Percentiles rank a stretch among this genome's conserved stretches.
Evolutionary conservation across 2,797 vertebrate genomes (phyloP).

Genomic region (Phataginus tricuspis): DNA sequence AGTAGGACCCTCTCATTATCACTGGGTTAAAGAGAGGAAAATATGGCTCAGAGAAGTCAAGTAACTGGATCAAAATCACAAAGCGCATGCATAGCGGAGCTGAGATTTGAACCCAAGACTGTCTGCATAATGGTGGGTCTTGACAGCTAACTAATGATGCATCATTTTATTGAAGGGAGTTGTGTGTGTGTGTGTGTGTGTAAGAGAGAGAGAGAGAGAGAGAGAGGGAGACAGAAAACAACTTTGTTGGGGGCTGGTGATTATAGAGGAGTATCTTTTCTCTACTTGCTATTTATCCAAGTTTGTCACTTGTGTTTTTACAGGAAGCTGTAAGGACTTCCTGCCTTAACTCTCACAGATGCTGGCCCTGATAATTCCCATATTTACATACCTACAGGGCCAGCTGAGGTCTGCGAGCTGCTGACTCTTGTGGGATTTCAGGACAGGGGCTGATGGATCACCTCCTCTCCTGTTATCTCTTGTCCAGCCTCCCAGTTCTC

Average conservation of each 20-base stretch:
- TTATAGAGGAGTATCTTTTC: constrained; percentile 56
- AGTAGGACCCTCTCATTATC: neutral
- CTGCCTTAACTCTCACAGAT: constrained; percentile 72
- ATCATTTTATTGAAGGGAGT: neutral
- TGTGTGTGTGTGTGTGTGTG: neutral
- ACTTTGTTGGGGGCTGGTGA: neutral
- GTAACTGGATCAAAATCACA: neutral
- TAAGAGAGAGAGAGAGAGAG: too few relatives aligned
- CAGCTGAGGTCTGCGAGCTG: constrained; percentile 53
- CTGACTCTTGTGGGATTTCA: constrained; percentile 75
- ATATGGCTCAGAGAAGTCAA: neutral
- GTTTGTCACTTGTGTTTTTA: constrained; percentile 73
- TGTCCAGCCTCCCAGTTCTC: neutral
- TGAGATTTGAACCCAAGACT: neutral
- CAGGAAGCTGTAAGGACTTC: constrained; percentile 80
- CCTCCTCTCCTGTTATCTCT: constrained; percentile 64
- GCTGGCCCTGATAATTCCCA: constrained; percentile 71
- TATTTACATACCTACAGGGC: constrained; percentile 71
- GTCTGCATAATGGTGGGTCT: neutral
- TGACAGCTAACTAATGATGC: neutral
- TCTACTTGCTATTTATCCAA: constrained; percentile 68
- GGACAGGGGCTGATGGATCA: constrained; percentile 76
- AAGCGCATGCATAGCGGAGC: neutral
- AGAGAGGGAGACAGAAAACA: neutral
- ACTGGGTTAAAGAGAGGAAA: neutral